These are phyloP conservation scores for Streptopelia turtur DNA, from an alignment of 2,797 vertebrate species.

Conservation along the genomic window DNA sequence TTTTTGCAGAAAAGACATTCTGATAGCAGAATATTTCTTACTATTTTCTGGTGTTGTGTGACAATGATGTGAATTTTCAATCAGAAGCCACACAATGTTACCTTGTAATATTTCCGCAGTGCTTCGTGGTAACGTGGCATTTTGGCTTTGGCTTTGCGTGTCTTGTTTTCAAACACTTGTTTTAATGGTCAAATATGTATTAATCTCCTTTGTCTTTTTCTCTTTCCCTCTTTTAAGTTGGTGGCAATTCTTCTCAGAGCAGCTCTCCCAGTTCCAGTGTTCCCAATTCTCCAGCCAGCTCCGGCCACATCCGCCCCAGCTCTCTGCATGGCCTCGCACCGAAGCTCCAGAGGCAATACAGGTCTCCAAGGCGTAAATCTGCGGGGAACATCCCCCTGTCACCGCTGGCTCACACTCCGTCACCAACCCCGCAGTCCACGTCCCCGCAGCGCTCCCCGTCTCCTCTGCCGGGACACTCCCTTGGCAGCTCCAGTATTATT, in stretches of 20 bases:
- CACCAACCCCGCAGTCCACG: constrained; percentile 91
- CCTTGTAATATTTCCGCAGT: neutral
- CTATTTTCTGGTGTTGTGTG: neutral
- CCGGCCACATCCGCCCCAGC: constrained; percentile 93
- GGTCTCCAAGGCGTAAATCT: constrained; percentile 94
- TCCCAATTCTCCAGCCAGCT: constrained; percentile 95
- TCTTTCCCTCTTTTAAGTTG: constrained; percentile 77
- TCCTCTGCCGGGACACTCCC: constrained; percentile 84
- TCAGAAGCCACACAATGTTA: neutral
- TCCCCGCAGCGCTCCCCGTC: constrained; percentile 94
- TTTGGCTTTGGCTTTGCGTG: neutral
- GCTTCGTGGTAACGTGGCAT: neutral
- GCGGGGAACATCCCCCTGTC: constrained; percentile 96
- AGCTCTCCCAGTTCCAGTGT: constrained; percentile 96
- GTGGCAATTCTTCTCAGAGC: constrained; percentile 95
- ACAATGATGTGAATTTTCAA: neutral
- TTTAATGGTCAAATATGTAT: neutral
- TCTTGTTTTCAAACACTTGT: neutral
- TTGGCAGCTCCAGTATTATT: constrained; percentile 79
- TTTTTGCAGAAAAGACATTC: neutral
- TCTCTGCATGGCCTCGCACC: constrained; percentile 94
- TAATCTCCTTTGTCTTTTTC: neutral
- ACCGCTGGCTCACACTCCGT: constrained; percentile 93
- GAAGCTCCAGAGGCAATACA: constrained; percentile 95
- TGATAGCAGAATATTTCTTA: neutral